Evolutionary conservation across 2,113 vertebrate genomes (phyloP).

Genomic region (Anser cygnoides): DNA sequence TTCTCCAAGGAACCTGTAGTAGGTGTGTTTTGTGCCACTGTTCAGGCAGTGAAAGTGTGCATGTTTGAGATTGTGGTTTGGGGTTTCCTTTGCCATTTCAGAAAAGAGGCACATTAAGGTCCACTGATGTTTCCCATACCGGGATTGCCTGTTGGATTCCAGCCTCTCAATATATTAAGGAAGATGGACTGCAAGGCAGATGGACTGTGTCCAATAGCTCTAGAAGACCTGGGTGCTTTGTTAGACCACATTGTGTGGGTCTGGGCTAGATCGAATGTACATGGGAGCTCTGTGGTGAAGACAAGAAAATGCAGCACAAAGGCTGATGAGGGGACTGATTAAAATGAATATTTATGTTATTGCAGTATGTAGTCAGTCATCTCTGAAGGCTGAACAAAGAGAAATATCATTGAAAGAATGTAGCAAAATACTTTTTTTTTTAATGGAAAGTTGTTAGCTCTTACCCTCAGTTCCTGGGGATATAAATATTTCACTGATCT

Average conservation of each 20-base stretch:
- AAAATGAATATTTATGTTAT: not conserved
- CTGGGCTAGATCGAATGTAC: not conserved
- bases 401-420: not conserved
- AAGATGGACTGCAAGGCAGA: not conserved
- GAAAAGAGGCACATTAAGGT: not conserved
- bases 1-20: not conserved
- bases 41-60: not conserved
- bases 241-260: not conserved
- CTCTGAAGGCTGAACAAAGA: not conserved
- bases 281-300: not conserved
- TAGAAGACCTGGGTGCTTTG: not conserved
- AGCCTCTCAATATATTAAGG: not conserved
- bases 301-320: not conserved
- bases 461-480: not conserved
- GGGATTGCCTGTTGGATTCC: not conserved
- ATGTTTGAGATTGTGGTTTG: not conserved
- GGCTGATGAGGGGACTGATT: not conserved
- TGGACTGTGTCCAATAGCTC: not conserved
- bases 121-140: not conserved
- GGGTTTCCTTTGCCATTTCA: not conserved
- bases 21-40: not conserved
- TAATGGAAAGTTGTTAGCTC: not conserved
- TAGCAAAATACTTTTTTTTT: not conserved
- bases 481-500: not conserved
- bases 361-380: not conserved